Percentiles rank a stretch among this genome's conserved stretches.
These are phyloP conservation scores for Botia kubotai DNA, from an alignment of 2,797 vertebrate genomes.

Conservation along the genomic window DNA sequence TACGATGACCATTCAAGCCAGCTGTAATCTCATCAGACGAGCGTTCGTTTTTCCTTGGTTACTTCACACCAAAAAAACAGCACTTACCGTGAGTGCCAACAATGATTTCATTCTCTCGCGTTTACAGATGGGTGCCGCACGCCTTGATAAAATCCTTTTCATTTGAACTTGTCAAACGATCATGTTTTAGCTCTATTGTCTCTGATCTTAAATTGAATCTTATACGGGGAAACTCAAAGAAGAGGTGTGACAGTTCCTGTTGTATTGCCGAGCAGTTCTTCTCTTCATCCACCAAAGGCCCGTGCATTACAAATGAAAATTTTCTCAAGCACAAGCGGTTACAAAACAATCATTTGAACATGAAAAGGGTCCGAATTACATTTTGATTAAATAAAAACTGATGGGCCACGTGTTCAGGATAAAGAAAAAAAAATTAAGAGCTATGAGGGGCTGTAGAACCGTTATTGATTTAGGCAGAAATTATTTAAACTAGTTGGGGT, in stretches of 20 bases:
- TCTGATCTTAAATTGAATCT: constrained; percentile 52
- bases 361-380: constrained; percentile 52
- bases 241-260: constrained; percentile 5
- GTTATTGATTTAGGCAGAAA: not conserved
- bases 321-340: constrained; percentile 47
- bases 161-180: constrained; percentile 42
- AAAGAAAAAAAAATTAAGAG: not conserved
- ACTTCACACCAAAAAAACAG: constrained; percentile 24
- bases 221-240: constrained; percentile 31
- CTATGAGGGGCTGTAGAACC: not conserved
- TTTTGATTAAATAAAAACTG: constrained; percentile 48
- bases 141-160: constrained; percentile 37
- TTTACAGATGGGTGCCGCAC: constrained; percentile 26
- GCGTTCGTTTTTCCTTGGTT: constrained; percentile 33
- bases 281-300: constrained; percentile 49
- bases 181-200: constrained; percentile 58
- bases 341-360: constrained; percentile 57
- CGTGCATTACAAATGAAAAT: constrained; percentile 55
- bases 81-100: constrained; percentile 16
- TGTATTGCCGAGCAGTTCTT: constrained; percentile 21
- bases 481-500: not conserved
- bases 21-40: constrained; percentile 53
- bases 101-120: constrained; percentile 48
- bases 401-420: constrained; percentile 15
- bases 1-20: constrained; percentile 40